Base-by-base conservation (phyloP, 2,888 invertebrate species). In the Sepioteuthis lessoniana region DNA sequence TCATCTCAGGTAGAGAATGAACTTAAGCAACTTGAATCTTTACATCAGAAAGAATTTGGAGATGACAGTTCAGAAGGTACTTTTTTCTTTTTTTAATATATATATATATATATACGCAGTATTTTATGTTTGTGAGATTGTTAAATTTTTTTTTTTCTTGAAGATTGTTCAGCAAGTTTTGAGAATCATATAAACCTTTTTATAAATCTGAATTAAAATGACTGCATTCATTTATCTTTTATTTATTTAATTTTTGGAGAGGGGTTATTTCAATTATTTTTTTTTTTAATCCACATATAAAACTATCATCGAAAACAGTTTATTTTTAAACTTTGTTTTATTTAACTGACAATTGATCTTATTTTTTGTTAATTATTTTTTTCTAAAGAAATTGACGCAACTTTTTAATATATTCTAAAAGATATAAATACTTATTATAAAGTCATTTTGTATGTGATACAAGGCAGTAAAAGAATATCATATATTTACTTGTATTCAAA, bases 11-110 rank as follows among this genome's bases (percentile, higher is more conserved):
- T 97, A 46, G 97, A 97, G 95, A 95, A 96, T 98, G 97, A 97
- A 94, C 96, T 97, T 91, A 96, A 97, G 95, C 98, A 98, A 97
- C 98, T 99, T 95, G 99, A 99, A 97, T 98, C 98, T 28, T 97
- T 98, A 95, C 94, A 96, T 94, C 98, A 98, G 25, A 98, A 98
- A 96, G 98, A 98, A 96, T 98, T 98, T 95, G 97, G 96, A 16
- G 96, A 96, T 37, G 94, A 95, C 25, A 94, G 60, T 42, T 92
- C 92, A 38, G 92, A 47, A 92, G 92, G 92, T 92, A 47, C 35
- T 3, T n/a, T 35, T 76, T n/a, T 16, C 3, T 13, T 35, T 25
- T 35, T 10, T 76, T 35, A 5, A 25, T 60, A 42, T 42, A 42
- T 42, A 42, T 42, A 42, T 42, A 5, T 5, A 42, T 42, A 42